A percentile compares a stretch with the other conserved stretches of the same genome.
Conservation (phyloP, 1,140 invertebrate species). For the Caenorhabditis remanei region DNA sequence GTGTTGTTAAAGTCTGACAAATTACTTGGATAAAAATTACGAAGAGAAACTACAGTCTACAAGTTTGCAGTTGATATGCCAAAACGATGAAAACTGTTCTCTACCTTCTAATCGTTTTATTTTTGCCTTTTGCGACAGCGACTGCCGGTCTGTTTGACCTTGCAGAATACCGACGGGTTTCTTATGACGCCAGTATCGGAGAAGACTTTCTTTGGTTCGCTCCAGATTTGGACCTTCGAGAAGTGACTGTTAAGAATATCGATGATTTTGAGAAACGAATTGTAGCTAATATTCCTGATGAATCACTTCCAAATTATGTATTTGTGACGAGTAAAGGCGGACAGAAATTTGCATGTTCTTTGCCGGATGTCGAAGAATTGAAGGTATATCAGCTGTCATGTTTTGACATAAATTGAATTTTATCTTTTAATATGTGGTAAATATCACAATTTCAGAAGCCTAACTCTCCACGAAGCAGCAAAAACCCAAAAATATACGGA, state of each 20-base stretch:
- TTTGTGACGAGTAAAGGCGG: conserved; percentile 37
- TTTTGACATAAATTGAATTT: not conserved
- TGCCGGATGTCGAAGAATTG: conserved; percentile 24
- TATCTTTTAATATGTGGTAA: not conserved
- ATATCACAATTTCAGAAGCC: not conserved
- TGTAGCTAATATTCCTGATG: not conserved
- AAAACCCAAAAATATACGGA: conserved; percentile 23
- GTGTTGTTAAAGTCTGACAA: not conserved
- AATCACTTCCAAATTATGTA: not conserved
- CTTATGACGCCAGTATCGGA: conserved; percentile 43
- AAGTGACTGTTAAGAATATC: not conserved
- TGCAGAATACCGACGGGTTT: conserved; percentile 49
- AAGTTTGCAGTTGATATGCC: conserved; percentile 6
- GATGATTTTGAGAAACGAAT: conserved; percentile 27
- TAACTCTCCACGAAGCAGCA: not conserved
- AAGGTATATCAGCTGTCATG: not conserved
- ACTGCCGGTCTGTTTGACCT: conserved; percentile 38
- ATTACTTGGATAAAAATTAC: not conserved
- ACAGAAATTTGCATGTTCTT: conserved; percentile 6
- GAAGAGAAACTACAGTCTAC: not conserved
- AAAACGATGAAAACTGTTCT: not conserved
- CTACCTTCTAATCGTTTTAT: conserved; percentile 3
- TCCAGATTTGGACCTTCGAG: not conserved
- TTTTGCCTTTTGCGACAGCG: not conserved
- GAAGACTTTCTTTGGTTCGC: conserved; percentile 25